Base-by-base conservation (phyloP, 2,113 vertebrate genomes). In the Mormyrus lacerda region DNA sequence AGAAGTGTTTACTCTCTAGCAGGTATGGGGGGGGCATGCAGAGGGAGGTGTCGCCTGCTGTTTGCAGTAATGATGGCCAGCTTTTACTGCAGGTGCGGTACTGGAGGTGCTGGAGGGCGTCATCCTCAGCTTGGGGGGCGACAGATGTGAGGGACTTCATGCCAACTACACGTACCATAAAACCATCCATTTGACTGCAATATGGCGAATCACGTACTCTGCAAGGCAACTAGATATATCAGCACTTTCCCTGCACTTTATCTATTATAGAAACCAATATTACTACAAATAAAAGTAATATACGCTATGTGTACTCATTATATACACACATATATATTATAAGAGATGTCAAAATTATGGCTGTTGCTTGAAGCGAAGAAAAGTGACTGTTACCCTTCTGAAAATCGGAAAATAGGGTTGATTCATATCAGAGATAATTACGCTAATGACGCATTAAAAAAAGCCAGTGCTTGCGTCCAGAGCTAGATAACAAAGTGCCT, bases 121-220 rank as follows among this genome's bases (percentile, higher is more conserved):
- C 51, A 76, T 51, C 65, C 45, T 27, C 42, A 48, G 61, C 55
- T 17, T 48, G 45, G 8, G 48, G n/a, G 45, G 24, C 27, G 1
- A 90, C 65, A 91, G 94, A 93, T 69, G 85, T 76, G 47, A 86
- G 42, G 91, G 90, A 21, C 44, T 79, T 5, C 44, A 35, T 79
- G 92, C 91, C 87, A 89, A 88, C 69, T 87, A 90, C 90, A 93
- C 47, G 0, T 53, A 53, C 85, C 50, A 35, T 87, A 87, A 87
- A 87, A 31, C 27, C 85, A 27, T 31, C 39, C 44, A 53, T 87
- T 87, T 31, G 44, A 55, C 50, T 53, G 47, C 50, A 35, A 35
- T 87, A 53, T 53, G 3, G 31, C 9, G 0, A 53, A 87, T 47
- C 27, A 53, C 45, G 2, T 42, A 87, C 13, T 53, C 10, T 87